Base-by-base conservation (phyloP, 2,113 vertebrate species). In the Collichthys lucidus region DNA sequence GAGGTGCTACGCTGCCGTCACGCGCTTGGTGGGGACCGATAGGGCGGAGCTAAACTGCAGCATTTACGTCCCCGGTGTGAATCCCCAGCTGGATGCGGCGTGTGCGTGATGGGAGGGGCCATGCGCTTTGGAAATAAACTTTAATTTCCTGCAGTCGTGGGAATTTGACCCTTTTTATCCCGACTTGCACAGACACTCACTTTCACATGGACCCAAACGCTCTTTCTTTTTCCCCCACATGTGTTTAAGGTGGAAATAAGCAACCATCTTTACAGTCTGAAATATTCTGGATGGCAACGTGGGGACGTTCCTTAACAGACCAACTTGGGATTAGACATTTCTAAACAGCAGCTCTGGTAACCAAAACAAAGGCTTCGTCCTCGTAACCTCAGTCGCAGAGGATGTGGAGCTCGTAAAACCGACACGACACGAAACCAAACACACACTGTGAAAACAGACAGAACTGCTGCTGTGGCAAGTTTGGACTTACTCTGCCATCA, bases 61-160 rank as follows among this genome's bases (percentile, higher is more conserved):
- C 4, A 2, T 4, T 29, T 29, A 29, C 29, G 29, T 29, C 29
- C 29, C 29, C 29, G 4, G 29, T 29, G 29, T 29, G 29, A 29
- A 29, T 29, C 29, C 29, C 29, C 29, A 29, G 74, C 86, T 82
- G 72, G 66, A 69, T 57, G 82, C 82, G 80, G 82, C 47, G 57
- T 90, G 88, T 88, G 86, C 77, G 61, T 10, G 16, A 3, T 31
- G 87, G 88, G 91, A 84, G 81, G 81, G 66, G 80, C 47, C 0
- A 12, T 35, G 72, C 5, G 20, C 86, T 85, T 86, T 93, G 76
- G 88, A 94, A 94, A 95, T 91, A 94, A 95, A 93, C 92, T 91
- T 90, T 93, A 92, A 94, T 95, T 95, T 95, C 94, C 94, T 94
- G 90, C 74, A 93, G 91, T 92, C 93, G 84, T 95, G 95, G 87